Conservation (phyloP, 2,113 vertebrate genomes). For the Cyphomyrus plagiostoma region DNA sequence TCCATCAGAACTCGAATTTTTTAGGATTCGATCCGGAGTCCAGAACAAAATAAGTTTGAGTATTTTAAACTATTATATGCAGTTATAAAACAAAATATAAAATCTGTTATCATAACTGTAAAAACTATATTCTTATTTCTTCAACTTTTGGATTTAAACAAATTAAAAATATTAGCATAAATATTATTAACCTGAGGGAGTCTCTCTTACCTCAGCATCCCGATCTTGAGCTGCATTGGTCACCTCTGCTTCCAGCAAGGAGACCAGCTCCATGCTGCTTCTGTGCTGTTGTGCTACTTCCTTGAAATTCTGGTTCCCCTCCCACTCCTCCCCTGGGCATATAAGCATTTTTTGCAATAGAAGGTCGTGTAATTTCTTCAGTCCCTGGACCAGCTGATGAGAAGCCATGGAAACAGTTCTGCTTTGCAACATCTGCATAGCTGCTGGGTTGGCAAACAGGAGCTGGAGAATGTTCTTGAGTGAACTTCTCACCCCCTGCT, state of each 20-base stretch:
- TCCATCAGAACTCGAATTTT: too few species aligned
- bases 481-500: slow-evolving; percentile 48
- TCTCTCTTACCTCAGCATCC: slow-evolving; percentile 61
- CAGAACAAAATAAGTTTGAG: too few species aligned
- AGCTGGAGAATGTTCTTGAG: slow-evolving; percentile 60
- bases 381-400: slow-evolving; percentile 48
- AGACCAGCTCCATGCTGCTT: slow-evolving; percentile 39
- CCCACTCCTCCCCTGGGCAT: slow-evolving; percentile 53
- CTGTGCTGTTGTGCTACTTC: slow-evolving; percentile 36
- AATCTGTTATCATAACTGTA: not conserved
- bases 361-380: slow-evolving; percentile 60
- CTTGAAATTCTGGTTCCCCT: slow-evolving; percentile 42
- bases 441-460: slow-evolving; percentile 41
- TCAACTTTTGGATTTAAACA: slow-evolving; percentile 2
- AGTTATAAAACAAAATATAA: not conserved
- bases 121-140: not conserved
- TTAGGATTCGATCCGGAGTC: too few species aligned
- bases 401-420: not conserved
- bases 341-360: slow-evolving; percentile 61
- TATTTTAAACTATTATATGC: not conserved
- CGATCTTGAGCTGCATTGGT: slow-evolving; percentile 30
- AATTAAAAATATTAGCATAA: not conserved
- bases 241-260: slow-evolving; percentile 48
- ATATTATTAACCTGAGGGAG: too few species aligned
- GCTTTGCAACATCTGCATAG: slow-evolving; percentile 30